Conservation (phyloP, 2,888 invertebrate genomes). For the Pachymerium ferrugineum region DNA sequence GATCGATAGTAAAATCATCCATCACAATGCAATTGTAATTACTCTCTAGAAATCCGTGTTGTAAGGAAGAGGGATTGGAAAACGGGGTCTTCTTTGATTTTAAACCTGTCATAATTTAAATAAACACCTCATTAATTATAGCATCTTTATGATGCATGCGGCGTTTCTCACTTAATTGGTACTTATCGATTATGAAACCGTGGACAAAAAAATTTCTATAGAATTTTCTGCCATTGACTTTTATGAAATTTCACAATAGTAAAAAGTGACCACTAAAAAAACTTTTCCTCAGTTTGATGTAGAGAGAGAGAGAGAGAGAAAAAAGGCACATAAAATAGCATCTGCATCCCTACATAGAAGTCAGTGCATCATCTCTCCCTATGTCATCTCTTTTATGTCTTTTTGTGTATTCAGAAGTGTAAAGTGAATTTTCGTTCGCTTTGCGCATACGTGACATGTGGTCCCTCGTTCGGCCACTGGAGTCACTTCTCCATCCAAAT, state of each 20-base stretch:
- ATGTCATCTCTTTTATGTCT: conserved; percentile 18
- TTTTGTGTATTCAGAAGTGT: conserved; percentile 23
- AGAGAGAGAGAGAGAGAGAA: too few species aligned
- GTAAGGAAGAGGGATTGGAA: neutral
- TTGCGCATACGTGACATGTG: conserved; percentile 25
- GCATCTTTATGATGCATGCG: too few species aligned
- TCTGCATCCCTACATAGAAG: neutral
- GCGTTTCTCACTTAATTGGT: neutral
- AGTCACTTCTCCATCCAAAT: conserved; percentile 19
- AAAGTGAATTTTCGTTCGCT: conserved; percentile 20
- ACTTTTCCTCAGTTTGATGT: too few species aligned
- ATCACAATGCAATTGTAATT: neutral
- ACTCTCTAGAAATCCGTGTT: neutral
- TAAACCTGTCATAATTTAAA: neutral
- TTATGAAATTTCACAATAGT: too few species aligned
- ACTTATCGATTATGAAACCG: too few species aligned
- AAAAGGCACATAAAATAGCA: neutral
- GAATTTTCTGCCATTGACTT: neutral
- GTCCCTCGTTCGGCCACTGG: conserved; percentile 21
- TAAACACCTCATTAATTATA: neutral
- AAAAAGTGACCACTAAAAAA: too few species aligned
- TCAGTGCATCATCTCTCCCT: conserved; percentile 12
- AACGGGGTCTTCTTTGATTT: neutral
- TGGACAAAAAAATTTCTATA: neutral
- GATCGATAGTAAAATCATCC: neutral